Evolutionary conservation across 2,797 vertebrate genomes (phyloP).

Genomic region (Gouania willdenowi): DNA sequence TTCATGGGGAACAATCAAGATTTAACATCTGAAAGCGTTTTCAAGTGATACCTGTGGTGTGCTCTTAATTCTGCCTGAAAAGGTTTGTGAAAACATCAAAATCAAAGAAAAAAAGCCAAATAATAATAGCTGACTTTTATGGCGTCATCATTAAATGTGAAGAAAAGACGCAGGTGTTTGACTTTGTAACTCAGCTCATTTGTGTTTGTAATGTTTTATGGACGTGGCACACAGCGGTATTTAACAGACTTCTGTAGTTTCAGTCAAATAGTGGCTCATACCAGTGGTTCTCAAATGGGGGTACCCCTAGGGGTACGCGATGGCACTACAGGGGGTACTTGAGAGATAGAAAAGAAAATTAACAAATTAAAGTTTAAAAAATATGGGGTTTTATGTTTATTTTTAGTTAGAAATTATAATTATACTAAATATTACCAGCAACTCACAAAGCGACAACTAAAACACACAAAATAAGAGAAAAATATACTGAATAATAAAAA

Average conservation of each 20-base stretch:
- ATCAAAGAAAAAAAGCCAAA: constrained; percentile 1
- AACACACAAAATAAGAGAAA: no score
- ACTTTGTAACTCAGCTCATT: constrained; percentile 42
- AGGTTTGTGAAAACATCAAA: constrained; percentile 20
- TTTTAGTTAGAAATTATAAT: no score
- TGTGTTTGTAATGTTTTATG: constrained; percentile 40
- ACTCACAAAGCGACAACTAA: no score
- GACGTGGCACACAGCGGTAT: constrained; percentile 5
- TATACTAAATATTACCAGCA: no score
- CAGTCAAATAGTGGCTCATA: constrained; percentile 43
- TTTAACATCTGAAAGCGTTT: constrained; percentile 64
- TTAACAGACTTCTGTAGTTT: constrained; percentile 27
- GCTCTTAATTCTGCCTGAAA: constrained; percentile 26
- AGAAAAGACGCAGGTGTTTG: constrained; percentile 43
- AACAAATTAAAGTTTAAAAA: no score
- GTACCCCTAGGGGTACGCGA: no score
- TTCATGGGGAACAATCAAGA: constrained; percentile 65
- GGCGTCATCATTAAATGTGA: constrained; percentile 20
- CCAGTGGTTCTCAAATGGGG: constrained; percentile 40
- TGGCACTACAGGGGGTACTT: no score
- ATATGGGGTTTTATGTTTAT: no score
- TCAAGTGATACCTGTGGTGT: constrained; percentile 62
- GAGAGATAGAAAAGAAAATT: no score
- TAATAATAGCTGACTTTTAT: constrained; percentile 17
- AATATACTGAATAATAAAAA: no score